Percentiles rank a stretch among this genome's conserved stretches.
Conservation (phyloP, 1,140 invertebrate species). For the Nasonia vitripennis region DNA sequence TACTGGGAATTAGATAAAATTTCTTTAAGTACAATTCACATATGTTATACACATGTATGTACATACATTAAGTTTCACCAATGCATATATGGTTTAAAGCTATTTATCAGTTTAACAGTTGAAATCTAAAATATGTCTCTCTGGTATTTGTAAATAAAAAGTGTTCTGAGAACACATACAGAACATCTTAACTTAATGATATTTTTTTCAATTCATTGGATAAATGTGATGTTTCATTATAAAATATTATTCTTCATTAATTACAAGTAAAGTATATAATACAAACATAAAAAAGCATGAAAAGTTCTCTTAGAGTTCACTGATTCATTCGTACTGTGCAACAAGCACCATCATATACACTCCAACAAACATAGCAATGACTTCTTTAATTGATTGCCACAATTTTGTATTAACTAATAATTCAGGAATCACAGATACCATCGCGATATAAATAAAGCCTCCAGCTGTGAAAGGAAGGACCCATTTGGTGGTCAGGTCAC, state of each 20-base stretch:
- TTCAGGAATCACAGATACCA: conserved; percentile 97
- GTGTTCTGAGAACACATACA: background rate
- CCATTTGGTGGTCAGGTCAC: conserved; percentile 86
- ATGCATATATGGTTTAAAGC: conserved; percentile 39
- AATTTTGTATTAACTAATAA: conserved; percentile 90
- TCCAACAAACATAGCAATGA: conserved; percentile 87
- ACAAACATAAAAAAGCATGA: conserved; percentile 26
- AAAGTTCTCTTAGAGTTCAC: conserved; percentile 16
- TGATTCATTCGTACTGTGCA: conserved; percentile 86
- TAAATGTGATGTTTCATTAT: conserved; percentile 28
- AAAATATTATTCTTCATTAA: conserved; percentile 33
- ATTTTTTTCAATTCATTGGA: conserved; percentile 28
- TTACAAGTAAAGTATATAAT: conserved; percentile 18
- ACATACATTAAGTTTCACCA: conserved; percentile 37
- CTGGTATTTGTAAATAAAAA: conserved; percentile 27
- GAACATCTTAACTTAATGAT: conserved; percentile 9
- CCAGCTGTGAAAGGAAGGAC: conserved; percentile 97
- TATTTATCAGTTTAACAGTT: conserved; percentile 30
- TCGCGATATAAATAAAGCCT: conserved; percentile 98
- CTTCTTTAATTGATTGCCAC: conserved; percentile 90
- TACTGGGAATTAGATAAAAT: background rate
- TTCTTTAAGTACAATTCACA: conserved; percentile 33
- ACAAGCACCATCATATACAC: conserved; percentile 96
- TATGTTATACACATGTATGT: conserved; percentile 34
- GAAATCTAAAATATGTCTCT: conserved; percentile 38